Percentiles rank a stretch among this genome's conserved stretches.
Conservation (phyloP, 23 tunicate species). For the Halocynthia aurantium region DNA sequence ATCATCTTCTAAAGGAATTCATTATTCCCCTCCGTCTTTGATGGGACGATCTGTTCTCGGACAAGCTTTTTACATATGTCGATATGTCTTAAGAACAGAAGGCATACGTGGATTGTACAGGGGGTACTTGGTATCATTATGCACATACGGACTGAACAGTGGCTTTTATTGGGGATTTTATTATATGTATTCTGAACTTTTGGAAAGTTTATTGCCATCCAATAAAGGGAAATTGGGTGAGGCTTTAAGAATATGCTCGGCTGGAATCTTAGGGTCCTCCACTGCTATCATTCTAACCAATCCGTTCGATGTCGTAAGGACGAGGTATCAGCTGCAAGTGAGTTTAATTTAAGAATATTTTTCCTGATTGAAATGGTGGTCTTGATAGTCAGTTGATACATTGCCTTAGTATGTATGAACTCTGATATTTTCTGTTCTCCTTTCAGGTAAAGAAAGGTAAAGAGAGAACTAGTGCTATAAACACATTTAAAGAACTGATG, state of each 20-base stretch:
- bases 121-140: constrained; percentile 72
- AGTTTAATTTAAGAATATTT: neutral
- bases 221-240: constrained; percentile 38
- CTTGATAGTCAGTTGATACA: neutral
- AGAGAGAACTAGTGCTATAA: constrained; percentile 28
- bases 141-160: constrained; percentile 91
- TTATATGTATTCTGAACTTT: constrained; percentile 69
- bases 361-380: too few species aligned
- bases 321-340: constrained; percentile 86
- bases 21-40: neutral
- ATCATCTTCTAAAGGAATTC: too few species aligned
- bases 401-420: neutral
- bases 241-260: constrained; percentile 41
- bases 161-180: constrained; percentile 94
- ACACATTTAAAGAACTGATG: constrained; percentile 38
- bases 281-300: constrained; percentile 68
- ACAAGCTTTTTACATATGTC: constrained; percentile 46
- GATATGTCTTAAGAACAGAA: constrained; percentile 50
- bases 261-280: constrained; percentile 57
- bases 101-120: constrained; percentile 84
- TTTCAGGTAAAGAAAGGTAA: constrained; percentile 37
- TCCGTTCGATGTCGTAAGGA: constrained; percentile 86
- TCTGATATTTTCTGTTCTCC: neutral
- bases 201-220: constrained; percentile 59
- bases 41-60: constrained; percentile 43